Evolutionary conservation across 2,888 invertebrate species (phyloP).

Genomic region (Caenorhabditis zanzibari): DNA sequence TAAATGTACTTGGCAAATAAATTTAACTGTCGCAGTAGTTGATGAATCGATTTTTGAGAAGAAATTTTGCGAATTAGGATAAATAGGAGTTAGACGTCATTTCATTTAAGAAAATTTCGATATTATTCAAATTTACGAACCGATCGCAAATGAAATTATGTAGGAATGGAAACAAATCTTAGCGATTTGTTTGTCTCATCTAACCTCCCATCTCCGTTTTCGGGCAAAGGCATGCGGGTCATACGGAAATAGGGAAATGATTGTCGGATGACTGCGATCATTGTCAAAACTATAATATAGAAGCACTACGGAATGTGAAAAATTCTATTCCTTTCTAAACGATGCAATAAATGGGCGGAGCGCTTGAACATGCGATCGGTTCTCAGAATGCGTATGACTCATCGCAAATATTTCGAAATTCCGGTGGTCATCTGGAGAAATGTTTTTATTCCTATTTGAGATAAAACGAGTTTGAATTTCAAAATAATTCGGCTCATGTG

Average conservation of each 20-base stretch:
- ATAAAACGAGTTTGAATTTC: constrained; percentile 1
- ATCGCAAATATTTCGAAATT: constrained; percentile 65
- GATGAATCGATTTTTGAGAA: too few relatives aligned
- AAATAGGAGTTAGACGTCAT: too few relatives aligned
- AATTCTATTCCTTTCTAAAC: constrained; percentile 27
- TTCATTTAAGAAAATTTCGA: too few relatives aligned
- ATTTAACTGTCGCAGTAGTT: too few relatives aligned
- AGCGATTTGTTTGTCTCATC: constrained; percentile 39
- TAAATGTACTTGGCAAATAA: too few relatives aligned
- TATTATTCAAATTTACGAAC: neutral
- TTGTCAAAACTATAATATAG: constrained; percentile 51
- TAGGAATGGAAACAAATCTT: neutral
- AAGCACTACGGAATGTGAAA: constrained; percentile 41
- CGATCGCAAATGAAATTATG: neutral
- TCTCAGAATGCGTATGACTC: constrained; percentile 53
- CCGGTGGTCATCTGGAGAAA: constrained; percentile 7
- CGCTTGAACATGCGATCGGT: constrained; percentile 19
- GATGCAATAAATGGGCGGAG: constrained; percentile 9
- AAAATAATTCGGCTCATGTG: constrained; percentile 2
- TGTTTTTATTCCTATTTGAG: neutral
- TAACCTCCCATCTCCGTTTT: constrained; percentile 49
- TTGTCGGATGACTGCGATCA: constrained; percentile 21
- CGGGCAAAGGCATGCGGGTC: constrained; percentile 22
- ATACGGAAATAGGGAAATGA: constrained; percentile 28
- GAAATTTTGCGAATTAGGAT: too few relatives aligned